Base-by-base conservation (phyloP, 2,797 vertebrate genomes). In the Coracias cyanogaster region DNA sequence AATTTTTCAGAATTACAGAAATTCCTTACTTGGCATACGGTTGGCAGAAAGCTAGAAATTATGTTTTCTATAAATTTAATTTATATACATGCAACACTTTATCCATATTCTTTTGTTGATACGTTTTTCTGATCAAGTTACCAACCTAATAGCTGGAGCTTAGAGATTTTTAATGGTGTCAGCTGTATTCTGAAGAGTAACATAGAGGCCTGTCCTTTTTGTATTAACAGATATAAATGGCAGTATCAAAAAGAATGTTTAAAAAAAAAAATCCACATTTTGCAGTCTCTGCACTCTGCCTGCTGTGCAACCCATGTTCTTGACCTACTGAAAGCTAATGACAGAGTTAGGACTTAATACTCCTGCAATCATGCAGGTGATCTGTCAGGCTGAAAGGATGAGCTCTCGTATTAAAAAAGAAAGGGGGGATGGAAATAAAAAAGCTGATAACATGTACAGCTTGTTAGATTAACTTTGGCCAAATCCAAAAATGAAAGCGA, bases 351-450 rank as follows among this genome's bases (percentile, higher is more conserved):
- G 54, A 48, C 90, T 94, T 93, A 86, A 81, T 73, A 93, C 87
- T 76, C 62, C 64, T 95, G 92, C 94, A 96, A 60, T 71, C 94
- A 95, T 73, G 87, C 79, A 96, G 79, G 91, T 96, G 90, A 96
- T 83, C 89, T 86, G 81, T 69, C 86, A 89, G 78, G 62, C 64
- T 86, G 70, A 88, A 91, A 90, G 57, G 43, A 81, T 84, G 74
- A 86, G 55, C 37, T 83, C 51, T 78, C 61, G 25, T 67, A 78
- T 58, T 94, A 72, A 79, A 77, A 73, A 76, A 70, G 15, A 54
- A 86, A 70, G 8, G 31, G 26, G 28, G 43, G 28, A 78, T 83
- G n/a, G 62, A 72, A 86, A 76, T 58, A 58, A 83, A 93, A 79
- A 72, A 48, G 45, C 54, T 94, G 89, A 46, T 88, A 93, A 72